These are phyloP conservation scores for Chelon labrosus DNA, from an alignment of 2,797 vertebrate genomes.

Conservation along the genomic window DNA sequence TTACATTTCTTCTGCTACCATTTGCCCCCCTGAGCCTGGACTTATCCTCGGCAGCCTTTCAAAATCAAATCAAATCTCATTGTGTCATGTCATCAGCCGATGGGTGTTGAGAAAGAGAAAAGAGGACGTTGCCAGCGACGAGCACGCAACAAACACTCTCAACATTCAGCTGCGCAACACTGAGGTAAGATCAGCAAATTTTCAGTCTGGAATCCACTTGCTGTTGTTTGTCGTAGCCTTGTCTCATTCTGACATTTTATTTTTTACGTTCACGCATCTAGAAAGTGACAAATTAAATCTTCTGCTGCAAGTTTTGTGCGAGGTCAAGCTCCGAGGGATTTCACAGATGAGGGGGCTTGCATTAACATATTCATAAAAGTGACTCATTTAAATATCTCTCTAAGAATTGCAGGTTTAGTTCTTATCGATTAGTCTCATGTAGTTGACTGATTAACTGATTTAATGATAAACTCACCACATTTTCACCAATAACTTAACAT, in stretches of 20 bases:
- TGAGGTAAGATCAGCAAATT: conserved; percentile 65
- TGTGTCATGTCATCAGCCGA: conserved; percentile 66
- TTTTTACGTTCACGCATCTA: neutral
- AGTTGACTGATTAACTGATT: too few species aligned
- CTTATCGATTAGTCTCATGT: too few species aligned
- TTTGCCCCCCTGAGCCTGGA: neutral
- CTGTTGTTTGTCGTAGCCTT: neutral
- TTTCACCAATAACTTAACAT: too few species aligned
- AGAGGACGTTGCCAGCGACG: conserved; percentile 49
- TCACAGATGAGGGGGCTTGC: too few species aligned
- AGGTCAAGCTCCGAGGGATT: neutral
- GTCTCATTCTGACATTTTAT: neutral
- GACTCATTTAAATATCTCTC: too few species aligned
- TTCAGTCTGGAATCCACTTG: conserved; percentile 1
- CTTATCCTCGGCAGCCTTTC: conserved; percentile 48
- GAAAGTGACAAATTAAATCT: neutral
- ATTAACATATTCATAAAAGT: neutral
- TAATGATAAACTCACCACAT: too few species aligned
- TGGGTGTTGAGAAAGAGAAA: conserved; percentile 67
- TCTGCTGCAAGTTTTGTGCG: neutral
- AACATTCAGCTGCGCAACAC: conserved; percentile 33
- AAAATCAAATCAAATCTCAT: conserved; percentile 75
- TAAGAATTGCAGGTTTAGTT: too few species aligned
- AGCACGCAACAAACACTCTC: conserved; percentile 35
- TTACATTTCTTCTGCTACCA: neutral